A percentile compares a stretch with the other conserved stretches of the same genome.
phyloP scores from a whole-genome alignment of 92 coral and sea anemone genomes.

The Epizoanthus ramosus region DNA sequence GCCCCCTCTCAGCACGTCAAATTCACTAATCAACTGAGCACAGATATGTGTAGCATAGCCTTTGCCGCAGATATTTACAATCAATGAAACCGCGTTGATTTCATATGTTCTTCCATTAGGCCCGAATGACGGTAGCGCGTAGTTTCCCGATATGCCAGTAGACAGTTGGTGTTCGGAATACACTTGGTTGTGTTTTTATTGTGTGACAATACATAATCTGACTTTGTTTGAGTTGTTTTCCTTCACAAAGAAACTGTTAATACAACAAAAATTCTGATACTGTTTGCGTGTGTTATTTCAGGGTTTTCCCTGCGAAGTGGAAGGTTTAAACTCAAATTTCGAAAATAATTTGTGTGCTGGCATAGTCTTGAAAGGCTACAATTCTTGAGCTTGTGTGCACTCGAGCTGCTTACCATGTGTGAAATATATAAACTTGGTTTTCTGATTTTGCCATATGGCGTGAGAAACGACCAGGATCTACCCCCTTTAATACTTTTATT shows the following conservation, averaged over 20 bases:
- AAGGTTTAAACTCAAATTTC: slow-evolving; percentile 8
- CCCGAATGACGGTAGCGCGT: neutral
- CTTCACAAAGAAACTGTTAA: slow-evolving; percentile 50
- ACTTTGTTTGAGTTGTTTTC: slow-evolving; percentile 52
- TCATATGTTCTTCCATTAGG: slow-evolving; percentile 8
- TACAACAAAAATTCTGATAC: slow-evolving; percentile 40
- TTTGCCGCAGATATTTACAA: slow-evolving; percentile 22
- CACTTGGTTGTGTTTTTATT: slow-evolving; percentile 9
- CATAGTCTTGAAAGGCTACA: neutral
- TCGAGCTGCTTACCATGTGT: slow-evolving; percentile 15
- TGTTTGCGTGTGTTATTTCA: slow-evolving; percentile 64
- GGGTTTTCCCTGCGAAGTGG: slow-evolving; percentile 65
- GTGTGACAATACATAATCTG: slow-evolving; percentile 49
- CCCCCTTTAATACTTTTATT: neutral
- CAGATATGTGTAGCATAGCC: slow-evolving; percentile 6
- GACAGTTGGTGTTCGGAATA: neutral
- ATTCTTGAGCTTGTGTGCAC: neutral
- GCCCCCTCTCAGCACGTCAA: slow-evolving; percentile 82
- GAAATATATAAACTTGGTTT: slow-evolving; percentile 6
- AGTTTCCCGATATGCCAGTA: slow-evolving; percentile 1
- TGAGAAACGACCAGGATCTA: neutral
- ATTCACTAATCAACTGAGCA: slow-evolving; percentile 22
- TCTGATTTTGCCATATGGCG: slow-evolving; percentile 29
- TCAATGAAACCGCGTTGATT: slow-evolving; percentile 7
- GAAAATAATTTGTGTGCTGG: neutral